Base-by-base conservation (phyloP, 2,888 invertebrate species). In the Folsomia manolachei region DNA sequence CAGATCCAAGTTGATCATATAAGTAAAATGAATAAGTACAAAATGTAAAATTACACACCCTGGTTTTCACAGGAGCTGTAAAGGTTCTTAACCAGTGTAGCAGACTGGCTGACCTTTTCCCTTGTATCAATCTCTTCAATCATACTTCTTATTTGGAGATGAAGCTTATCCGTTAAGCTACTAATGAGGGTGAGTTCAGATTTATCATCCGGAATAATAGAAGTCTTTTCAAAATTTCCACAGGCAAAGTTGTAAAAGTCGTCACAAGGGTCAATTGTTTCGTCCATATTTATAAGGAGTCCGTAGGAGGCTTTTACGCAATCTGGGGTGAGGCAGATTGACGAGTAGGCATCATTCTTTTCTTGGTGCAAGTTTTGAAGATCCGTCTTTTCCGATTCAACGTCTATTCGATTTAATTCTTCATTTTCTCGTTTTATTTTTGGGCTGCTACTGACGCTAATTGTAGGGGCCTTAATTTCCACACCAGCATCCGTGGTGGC, bases 11-110 rank as follows among this genome's bases (percentile, higher is more conserved):
- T 63, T 24, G 63, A 21, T 63, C 7, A 63, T 26, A 63, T n/a
- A 39, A 39, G 39, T 39, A 39, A 39, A 39, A 39, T 39, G 4
- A 4, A 39, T 39, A 9, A 9, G 39, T 14, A 39, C 14, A 39
- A 9, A 14, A 39, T 39, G 39, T 14, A n/a, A n/a, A n/a, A n/a
- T n/a, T n/a, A 39, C 89, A 89, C 85, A 93, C 93, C 89, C 84
- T 90, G 89, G 83, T 95, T 93, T 89, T 94, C 91, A 84, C 95
- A 95, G 62, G 94, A 90, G 81, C 88, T 88, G 86, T 93, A 95
- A 74, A 95, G 85, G n/a, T 89, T 89, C 83, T 94, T 94, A 14
- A 91, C 91, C 72, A 94, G 88, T 68, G 79, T 77, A 39, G 85
- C 83, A 9, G 84, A 83, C 19, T 81, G 79, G 67, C 85, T 86